phyloP scores from a whole-genome alignment of 2,113 vertebrate genomes.

The Salminus brasiliensis region DNA sequence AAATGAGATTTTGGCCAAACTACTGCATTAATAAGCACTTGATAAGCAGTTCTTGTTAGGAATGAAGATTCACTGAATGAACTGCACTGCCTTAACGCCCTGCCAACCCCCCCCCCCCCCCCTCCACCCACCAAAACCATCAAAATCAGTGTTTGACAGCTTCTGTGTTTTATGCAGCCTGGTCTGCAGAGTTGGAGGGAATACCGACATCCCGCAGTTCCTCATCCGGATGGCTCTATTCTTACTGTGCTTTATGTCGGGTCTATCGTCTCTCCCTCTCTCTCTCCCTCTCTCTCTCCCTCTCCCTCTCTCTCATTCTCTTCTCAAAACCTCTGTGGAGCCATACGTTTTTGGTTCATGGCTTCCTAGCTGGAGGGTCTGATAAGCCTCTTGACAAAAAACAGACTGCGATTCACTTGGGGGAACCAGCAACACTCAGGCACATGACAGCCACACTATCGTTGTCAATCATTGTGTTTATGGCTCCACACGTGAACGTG shows the following conservation, averaged over 20 bases:
- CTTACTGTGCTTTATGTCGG: constrained; percentile 30
- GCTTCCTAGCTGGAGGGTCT: constrained; percentile 9
- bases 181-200: background rate
- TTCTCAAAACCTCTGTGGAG: constrained; percentile 23
- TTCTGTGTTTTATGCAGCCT: background rate
- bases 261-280: background rate
- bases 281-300: no score
- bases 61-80: constrained; percentile 11
- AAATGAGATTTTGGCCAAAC: background rate
- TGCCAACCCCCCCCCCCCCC: no score
- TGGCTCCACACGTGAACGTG: constrained; percentile 12
- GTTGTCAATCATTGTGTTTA: constrained; percentile 31
- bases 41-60: constrained; percentile 5
- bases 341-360: constrained; percentile 9
- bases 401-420: constrained; percentile 11
- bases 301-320: no score
- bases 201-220: constrained; percentile 27
- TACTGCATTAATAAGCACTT: background rate
- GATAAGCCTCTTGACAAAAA: constrained; percentile 20
- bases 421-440: background rate
- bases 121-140: no score
- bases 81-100: background rate
- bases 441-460: constrained; percentile 26
- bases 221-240: constrained; percentile 36
- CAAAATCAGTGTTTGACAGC: background rate